These are phyloP conservation scores for Trissolcus basalis DNA, from an alignment of 1,140 invertebrate species.

Conservation along the genomic window DNA sequence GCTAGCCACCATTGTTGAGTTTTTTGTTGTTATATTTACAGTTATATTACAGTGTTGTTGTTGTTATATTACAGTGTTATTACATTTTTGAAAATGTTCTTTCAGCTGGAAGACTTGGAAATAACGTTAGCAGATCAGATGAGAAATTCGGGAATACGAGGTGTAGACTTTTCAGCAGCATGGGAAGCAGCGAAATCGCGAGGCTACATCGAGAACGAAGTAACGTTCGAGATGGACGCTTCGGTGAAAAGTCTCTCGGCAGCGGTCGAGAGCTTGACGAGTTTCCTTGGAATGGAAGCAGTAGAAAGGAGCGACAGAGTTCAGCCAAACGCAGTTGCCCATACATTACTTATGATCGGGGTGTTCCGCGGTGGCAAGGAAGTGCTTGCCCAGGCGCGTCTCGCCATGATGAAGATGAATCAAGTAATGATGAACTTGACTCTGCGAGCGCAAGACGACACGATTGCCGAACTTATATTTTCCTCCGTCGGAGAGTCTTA, in stretches of 20 bases:
- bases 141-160: conserved; percentile 80
- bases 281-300: conserved; percentile 92
- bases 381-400: conserved; percentile 87
- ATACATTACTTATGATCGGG: conserved; percentile 88
- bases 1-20: too few relatives aligned
- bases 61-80: too few relatives aligned
- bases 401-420: conserved; percentile 83
- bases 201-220: conserved; percentile 86
- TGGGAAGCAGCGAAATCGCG: conserved; percentile 81
- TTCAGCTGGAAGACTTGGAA: conserved; percentile 94
- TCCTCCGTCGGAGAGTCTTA: conserved; percentile 86
- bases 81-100: conserved; percentile 56
- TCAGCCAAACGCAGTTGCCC: conserved; percentile 87
- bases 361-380: conserved; percentile 93
- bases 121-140: conserved; percentile 93
- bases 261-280: conserved; percentile 90
- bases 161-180: conserved; percentile 80
- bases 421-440: conserved; percentile 86
- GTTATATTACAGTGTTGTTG: too few relatives aligned
- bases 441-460: conserved; percentile 81
- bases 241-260: conserved; percentile 88
- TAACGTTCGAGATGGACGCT: conserved; percentile 89
- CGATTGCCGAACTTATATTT: conserved; percentile 90
- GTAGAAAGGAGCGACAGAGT: conserved; percentile 91
- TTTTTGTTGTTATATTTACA: too few relatives aligned